phyloP scores from a whole-genome alignment of 2,888 invertebrate genomes.

The Carcina quercana region DNA sequence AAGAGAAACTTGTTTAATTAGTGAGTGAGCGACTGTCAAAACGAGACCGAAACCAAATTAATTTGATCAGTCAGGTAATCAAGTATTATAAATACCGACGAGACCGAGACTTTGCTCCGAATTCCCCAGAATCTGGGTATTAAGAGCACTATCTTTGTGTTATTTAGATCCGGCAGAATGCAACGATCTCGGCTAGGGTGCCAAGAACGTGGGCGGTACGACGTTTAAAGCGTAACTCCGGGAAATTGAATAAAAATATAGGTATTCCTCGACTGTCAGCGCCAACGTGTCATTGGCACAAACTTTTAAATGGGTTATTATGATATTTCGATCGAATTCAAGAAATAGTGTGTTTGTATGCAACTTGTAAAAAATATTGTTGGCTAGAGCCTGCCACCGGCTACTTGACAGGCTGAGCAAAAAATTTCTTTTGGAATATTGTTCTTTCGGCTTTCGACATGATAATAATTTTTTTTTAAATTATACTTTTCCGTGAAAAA shows the following conservation, averaged over 20 bases:
- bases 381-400: too few species aligned
- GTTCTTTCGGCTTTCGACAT: too few species aligned
- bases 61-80: not conserved
- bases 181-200: constrained; percentile 50
- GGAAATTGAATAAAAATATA: constrained; percentile 29
- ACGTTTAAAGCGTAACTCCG: constrained; percentile 29
- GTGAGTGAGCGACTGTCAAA: too few species aligned
- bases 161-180: constrained; percentile 60
- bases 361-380: too few species aligned
- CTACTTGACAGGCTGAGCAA: too few species aligned
- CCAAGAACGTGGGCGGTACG: constrained; percentile 61
- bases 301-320: constrained; percentile 1
- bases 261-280: constrained; percentile 11
- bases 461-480: too few species aligned
- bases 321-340: constrained; percentile 6
- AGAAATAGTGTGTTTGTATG: constrained; percentile 10
- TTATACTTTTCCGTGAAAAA: too few species aligned
- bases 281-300: constrained; percentile 14
- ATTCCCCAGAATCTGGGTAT: constrained; percentile 59
- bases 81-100: not conserved
- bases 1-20: too few species aligned
- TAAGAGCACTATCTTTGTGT: constrained; percentile 57
- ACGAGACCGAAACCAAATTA: too few species aligned
- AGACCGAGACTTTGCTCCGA: constrained; percentile 24
- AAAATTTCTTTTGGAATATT: too few species aligned